Percentiles rank a stretch among this genome's conserved stretches.
These are phyloP conservation scores for Stegana nigrithorax DNA, from an alignment of 2,888 invertebrate species.

Conservation along the genomic window DNA sequence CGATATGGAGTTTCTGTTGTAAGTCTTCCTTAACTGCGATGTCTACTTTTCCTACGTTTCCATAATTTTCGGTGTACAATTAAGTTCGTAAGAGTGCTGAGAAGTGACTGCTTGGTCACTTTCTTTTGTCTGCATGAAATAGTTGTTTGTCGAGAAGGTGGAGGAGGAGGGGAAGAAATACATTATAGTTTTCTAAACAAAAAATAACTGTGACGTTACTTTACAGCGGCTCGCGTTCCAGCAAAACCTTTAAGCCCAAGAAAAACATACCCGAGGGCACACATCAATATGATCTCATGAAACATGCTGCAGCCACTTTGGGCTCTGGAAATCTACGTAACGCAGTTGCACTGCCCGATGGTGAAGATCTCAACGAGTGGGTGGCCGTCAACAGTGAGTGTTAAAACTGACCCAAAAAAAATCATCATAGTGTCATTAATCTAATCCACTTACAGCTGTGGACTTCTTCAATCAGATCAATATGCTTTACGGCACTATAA, in stretches of 20 bases:
- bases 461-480: slow-evolving; percentile 99
- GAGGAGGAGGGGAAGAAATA: slow-evolving; percentile 4
- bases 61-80: not conserved
- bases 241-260: slow-evolving; percentile 98
- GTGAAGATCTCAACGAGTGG: slow-evolving; percentile 99
- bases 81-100: not conserved
- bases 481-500: slow-evolving; percentile 99
- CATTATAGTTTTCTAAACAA: no score
- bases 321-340: slow-evolving; percentile 96
- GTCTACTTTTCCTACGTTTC: slow-evolving; percentile 11
- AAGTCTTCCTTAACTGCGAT: slow-evolving; percentile 42
- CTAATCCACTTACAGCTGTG: slow-evolving; percentile 78
- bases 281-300: slow-evolving; percentile 99
- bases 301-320: slow-evolving; percentile 97
- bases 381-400: slow-evolving; percentile 98
- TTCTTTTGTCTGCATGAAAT: slow-evolving; percentile 3
- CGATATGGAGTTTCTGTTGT: slow-evolving; percentile 67
- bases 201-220: no score
- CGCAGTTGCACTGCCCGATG: slow-evolving; percentile 97
- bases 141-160: not conserved
- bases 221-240: slow-evolving; percentile 76
- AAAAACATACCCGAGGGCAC: slow-evolving; percentile 99
- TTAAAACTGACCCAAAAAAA: slow-evolving; percentile 9
- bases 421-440: not conserved
- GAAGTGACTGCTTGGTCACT: not conserved